Evolutionary conservation across 2,797 vertebrate species (phyloP), one percentile per base, ranked within the genome.

Genomic region (Euthynnus affinis): DNA sequence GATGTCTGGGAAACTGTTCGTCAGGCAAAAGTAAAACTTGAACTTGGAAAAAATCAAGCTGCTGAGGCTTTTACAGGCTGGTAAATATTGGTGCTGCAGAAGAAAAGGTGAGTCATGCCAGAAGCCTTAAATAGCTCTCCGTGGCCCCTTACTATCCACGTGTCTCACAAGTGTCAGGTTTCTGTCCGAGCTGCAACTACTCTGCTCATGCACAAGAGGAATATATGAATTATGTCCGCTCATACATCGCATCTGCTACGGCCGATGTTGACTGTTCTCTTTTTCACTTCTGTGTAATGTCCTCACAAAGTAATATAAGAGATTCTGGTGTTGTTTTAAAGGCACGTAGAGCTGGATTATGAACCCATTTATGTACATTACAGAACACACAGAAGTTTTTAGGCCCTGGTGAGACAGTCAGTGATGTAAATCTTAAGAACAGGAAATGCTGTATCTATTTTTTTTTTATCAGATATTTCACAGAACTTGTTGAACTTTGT

Each of bases 101-200:
- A 56, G 22, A 18, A 53, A 73, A 56, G 40, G 2, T 17, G 42
- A 74, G 44, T 72, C 58, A 65, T 44, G 12, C 32, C 20, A 55
- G 59, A 64, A 61, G 34, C 46, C 34, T 67, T 32, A 80, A 74
- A 76, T 74, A 78, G 62, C 14, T 29, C 52, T 29, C 1, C 20
- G 12, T 40, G 60, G 69, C 57, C 34, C 23, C 44, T 70, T 22
- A 2, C 70, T 56, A 44, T 67, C 40, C 56, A 63, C 32, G 55
- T 86, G 73, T 81, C 2, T 63, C 60, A 37, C 69, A 32, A 14
- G 85, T 75, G 25, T 83, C 79, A 52, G 2, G 76, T 88, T 82
- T 84, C 76, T 59, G 18, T 42, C 37, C 1, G 53, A 60, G 61
- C 34, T 69, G 70, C 40, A 32, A 17, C 23, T 42, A 44, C 46